Conservation (phyloP, 1,140 invertebrate species). For the Pomacea maculata region DNA sequence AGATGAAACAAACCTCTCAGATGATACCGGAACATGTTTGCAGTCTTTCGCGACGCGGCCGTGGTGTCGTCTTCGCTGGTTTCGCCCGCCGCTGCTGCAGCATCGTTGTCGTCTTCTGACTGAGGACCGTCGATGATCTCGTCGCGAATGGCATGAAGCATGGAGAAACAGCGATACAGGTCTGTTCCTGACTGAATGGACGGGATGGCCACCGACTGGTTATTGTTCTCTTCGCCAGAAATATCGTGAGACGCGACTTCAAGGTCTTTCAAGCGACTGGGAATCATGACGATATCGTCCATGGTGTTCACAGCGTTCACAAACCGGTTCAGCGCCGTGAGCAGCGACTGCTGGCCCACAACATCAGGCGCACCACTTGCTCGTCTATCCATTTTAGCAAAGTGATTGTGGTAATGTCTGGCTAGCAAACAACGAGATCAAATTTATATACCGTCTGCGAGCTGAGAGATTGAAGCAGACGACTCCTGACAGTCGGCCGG, state of each 20-base stretch:
- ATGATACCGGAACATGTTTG: slow-evolving; percentile 48
- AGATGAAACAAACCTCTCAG: slow-evolving; percentile 45
- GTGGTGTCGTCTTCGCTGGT: slow-evolving; percentile 27
- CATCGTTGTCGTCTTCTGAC: slow-evolving; percentile 17
- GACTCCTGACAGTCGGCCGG: not conserved
- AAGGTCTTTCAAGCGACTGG: slow-evolving; percentile 49
- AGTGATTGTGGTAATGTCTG: not conserved
- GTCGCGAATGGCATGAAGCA: slow-evolving; percentile 45
- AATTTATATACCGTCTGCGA: not conserved
- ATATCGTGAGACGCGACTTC: slow-evolving; percentile 34
- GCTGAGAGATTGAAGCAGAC: not conserved
- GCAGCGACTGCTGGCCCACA: slow-evolving; percentile 39
- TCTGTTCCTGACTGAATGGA: slow-evolving; percentile 33
- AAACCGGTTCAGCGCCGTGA: slow-evolving; percentile 48
- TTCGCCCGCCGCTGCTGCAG: slow-evolving; percentile 13
- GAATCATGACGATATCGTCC: slow-evolving; percentile 56
- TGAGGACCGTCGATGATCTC: slow-evolving; percentile 43
- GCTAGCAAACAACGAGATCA: not conserved
- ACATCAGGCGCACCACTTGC: slow-evolving; percentile 17
- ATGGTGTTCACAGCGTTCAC: slow-evolving; percentile 49
- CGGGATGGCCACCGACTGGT: slow-evolving; percentile 34
- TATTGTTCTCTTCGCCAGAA: slow-evolving; percentile 27
- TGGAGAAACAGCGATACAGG: slow-evolving; percentile 48
- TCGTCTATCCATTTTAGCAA: slow-evolving; percentile 19
- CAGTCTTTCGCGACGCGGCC: slow-evolving; percentile 41